Percentiles rank a stretch among this genome's conserved stretches.
phyloP scores from a whole-genome alignment of 2,113 vertebrate species.

The Melanerpes formicivorus region DNA sequence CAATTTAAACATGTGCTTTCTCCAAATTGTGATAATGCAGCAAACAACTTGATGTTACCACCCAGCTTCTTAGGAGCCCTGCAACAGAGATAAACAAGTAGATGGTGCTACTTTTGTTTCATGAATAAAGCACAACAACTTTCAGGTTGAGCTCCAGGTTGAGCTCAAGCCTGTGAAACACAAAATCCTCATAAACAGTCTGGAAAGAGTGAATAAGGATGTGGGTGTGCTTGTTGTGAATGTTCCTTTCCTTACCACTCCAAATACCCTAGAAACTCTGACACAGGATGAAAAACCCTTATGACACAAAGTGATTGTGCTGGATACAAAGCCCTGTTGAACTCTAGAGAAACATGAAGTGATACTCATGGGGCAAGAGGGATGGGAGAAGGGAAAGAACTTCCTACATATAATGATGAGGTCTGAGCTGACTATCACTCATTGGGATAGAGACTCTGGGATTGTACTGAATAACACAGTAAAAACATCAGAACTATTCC shows the following conservation, averaged over 20 bases:
- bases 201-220: neutral
- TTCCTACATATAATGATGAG: neutral
- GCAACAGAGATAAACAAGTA: neutral
- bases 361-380: neutral
- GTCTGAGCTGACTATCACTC: neutral
- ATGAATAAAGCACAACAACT: neutral
- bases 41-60: neutral
- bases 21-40: neutral
- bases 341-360: neutral
- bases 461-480: neutral
- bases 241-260: neutral
- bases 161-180: neutral
- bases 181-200: neutral
- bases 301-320: neutral
- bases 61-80: neutral
- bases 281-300: neutral
- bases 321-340: neutral
- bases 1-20: neutral
- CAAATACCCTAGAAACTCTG: neutral
- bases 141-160: neutral
- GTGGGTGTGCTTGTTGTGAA: neutral
- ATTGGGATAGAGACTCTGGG: neutral
- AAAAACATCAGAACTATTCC: neutral
- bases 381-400: neutral
- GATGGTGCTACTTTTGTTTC: neutral